Evolutionary conservation across 2,888 invertebrate species (phyloP), one percentile per base, ranked within the genome.

Genomic region (Argyra leucocephala): DNA sequence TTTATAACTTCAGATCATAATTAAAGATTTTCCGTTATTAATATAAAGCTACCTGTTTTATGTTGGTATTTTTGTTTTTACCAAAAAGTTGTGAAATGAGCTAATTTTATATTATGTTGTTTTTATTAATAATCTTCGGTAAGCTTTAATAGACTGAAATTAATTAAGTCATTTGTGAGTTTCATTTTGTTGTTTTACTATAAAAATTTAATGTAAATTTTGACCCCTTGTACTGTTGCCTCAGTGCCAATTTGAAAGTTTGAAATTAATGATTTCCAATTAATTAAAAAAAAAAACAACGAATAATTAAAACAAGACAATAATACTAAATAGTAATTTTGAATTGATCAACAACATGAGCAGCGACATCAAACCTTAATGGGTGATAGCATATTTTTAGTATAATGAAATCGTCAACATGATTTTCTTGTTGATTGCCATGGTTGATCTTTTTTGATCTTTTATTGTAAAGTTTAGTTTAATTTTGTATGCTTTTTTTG

Each of bases 361-460:
- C 48, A 18, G 15, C 9, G 15, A 48, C 48, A 48, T 48, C 18
- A 48, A 48, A 48, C 18, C 48, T 48, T 48, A 48, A 18, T 48
- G 48, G 48, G 48, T 6, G 48, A 48, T 48, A 15, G 48, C 48
- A 15, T 18, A 12, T 18, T 18, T 18, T 48, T 18, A 18, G 2
- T n/a, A 18, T 48, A 48, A 48, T n/a, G n/a, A 48, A 48, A 48
- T 12, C 48, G 48, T 48, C 48, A 48, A 48, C n/a, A n/a, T 48
- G 15, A 48, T 48, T 48, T 18, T 48, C 4, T 48, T 48, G 48
- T 48, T n/a, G 15, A n/a, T 15, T 48, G 48, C 18, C 48, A 48
- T 48, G 48, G n/a, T 18, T 48, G 48, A 48, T 48, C 48, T 48
- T 48, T n/a, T 48, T 48, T 48, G 48, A 48, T 18, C 48, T 48